Evolutionary conservation across 2,888 invertebrate species (phyloP), one percentile per base, ranked within the genome.

Genomic region (Temnothorax rugatulus): DNA sequence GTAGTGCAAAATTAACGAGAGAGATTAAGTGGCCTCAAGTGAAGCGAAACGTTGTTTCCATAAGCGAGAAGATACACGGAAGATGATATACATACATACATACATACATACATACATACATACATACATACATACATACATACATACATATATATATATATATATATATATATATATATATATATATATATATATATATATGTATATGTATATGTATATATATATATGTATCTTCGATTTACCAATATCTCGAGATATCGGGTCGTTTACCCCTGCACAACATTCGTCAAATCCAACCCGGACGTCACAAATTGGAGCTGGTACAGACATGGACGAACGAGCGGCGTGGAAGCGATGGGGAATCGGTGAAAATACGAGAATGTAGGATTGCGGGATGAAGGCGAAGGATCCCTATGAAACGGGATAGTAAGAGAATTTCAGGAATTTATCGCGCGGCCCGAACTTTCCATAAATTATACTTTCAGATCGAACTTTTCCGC

Each of bases 401-500:
- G 79, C 71, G 34, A 52, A 34, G 18, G 44, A 69, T 71, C 59
- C 41, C 34, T 13, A 21, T 34, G 41, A 54, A 34, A 18, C 59
- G 74, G 29, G 52, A 34, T 66, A 21, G 52, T 25, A n/a, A 44
- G 47, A 34, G 54, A 73, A 79, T 79, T 74, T 74, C 57, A 59
- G 79, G 44, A 79, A 79, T 79, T 79, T 73, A 73, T 44, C 57
- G 29, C 57, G 73, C 44, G 18, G 34, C 34, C 44, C 57, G 73
- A 57, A 21, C 74, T 81, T 73, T 81, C 74, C 79, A 74, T 74
- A 74, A 81, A 81, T 81, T 81, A 81, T 59, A 81, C 79, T 81
- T 81, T 81, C 79, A 81, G 47, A 81, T 81, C 47, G 59, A 81
- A 61, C 59, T 47, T 74, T 61, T 13, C 57, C 74, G 79, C 73